Base-by-base conservation (phyloP, 2,113 vertebrate species). In the Spheniscus mendiculus region DNA sequence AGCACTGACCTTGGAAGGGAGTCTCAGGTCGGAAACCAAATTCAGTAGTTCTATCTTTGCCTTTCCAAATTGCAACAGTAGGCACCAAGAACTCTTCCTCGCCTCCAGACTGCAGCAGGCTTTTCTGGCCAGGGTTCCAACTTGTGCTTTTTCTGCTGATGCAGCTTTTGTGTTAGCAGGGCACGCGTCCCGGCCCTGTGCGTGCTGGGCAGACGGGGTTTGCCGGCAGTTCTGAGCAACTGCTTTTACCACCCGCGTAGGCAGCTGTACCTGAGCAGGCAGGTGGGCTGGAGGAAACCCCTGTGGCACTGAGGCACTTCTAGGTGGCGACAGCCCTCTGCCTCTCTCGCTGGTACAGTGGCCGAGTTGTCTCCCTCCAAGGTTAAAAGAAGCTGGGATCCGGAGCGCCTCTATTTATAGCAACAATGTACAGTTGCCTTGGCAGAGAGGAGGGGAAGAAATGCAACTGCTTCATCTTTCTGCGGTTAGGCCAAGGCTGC, bases 351-450 rank as follows among this genome's bases (percentile, higher is more conserved):
- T 32, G 55, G 84, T 74, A 69, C 79, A 87, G 82, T 79, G 89
- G 66, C 86, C 25, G 65, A 74, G 44, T n/a, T 61, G 59, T 65
- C 56, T 91, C 74, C 29, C 87, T 72, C 49, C 95, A 82, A 90
- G 89, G 92, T 97, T 95, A 96, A 88, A 92, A 93, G 73, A 21
- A 95, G 91, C 77, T 29, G 84, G 16, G 83, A 90, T 80, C 44
- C 34, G 34, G 89, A 73, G 63, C 0, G 0, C 26, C 89, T 62
- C 67, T 96, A 97, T 96, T 97, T 97, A 94, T 97, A 97, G 95
- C 69, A 87, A 61, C 80, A 78, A 93, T 70, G 89, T 96, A 83
- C 97, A 95, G 95, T 93, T 90, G 89, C 67, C 84, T 97, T 96
- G 91, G 84, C 94, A 95, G 72, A 87, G 87, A 79, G 36, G 32